Conservation (phyloP, 2,888 invertebrate genomes). For the Tiliacea citrago region DNA sequence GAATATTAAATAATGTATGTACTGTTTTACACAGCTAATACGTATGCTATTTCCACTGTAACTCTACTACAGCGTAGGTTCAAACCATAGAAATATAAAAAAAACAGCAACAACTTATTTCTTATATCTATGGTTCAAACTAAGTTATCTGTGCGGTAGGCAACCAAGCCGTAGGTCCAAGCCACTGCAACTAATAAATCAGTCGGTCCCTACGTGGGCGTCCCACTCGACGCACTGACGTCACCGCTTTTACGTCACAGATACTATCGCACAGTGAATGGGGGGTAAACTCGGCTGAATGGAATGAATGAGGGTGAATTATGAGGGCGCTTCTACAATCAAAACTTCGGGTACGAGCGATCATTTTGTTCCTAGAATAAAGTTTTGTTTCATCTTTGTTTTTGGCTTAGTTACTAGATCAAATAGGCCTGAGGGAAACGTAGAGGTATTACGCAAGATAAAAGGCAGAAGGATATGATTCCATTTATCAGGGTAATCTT, state of each 20-base stretch:
- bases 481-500: constrained; percentile 11
- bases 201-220: constrained; percentile 10
- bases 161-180: constrained; percentile 17
- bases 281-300: constrained; percentile 23
- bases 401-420: background rate
- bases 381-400: constrained; percentile 21
- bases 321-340: constrained; percentile 20
- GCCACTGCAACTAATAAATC: constrained; percentile 38
- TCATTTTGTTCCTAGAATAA: constrained; percentile 6
- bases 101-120: no score
- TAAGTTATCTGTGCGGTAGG: background rate
- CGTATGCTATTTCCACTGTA: background rate
- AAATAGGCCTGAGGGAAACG: background rate
- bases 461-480: background rate
- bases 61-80: background rate
- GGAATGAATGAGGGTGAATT: constrained; percentile 37
- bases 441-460: background rate
- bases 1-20: background rate
- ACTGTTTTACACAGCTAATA: no score
- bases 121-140: no score
- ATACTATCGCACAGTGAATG: constrained; percentile 35
- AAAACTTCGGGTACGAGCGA: constrained; percentile 21
- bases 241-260: constrained; percentile 40
- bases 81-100: no score
- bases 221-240: constrained; percentile 28